Evolutionary conservation across 2,888 invertebrate genomes (phyloP), one percentile per base, ranked within the genome.

Genomic region (Gisinianus flammeolus): DNA sequence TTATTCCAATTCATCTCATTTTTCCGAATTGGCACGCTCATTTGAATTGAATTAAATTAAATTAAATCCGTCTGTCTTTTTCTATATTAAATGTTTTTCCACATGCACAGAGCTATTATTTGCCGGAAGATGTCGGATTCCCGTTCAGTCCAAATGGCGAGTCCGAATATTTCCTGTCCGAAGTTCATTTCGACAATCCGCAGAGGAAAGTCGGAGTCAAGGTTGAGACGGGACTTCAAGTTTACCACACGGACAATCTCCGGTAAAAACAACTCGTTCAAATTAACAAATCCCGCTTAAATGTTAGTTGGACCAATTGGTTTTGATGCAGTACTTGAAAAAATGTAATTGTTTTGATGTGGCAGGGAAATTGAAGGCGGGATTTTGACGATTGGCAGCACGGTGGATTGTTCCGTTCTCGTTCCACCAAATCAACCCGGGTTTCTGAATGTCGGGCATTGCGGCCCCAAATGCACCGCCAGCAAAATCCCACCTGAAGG

Each of bases 171-270:
- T 95, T 94, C 87, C 93, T 95, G 93, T 89, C 96, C 71, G 95
- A 96, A 88, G 92, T 95, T 84, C 96, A 96, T 88, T 96, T 95
- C 86, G 95, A 96, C 86, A 96, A 96, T 80, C 87, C 87, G 2
- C 76, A 80, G 5, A 67, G 80, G 5, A 35, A 81, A 6, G 22
- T 54, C 58, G 81, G 83, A 19, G 72, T 82, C 3, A 22, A 22
- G 0, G 80, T 94, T 87, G 92, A 91, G 85, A 93, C 93, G 0
- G 96, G 96, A 0, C 90, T 96, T 73, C 89, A 93, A 19, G 88
- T 96, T 24, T 92, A 92, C 86, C 92, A 94, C 87, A 94, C 94
- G 0, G 90, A 91, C 0, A 89, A 91, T 24, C 87, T 94, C 52
- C 89, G 96, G 1, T 68, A 73, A 56, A 26, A 5, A 12, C n/a